These are phyloP conservation scores for Himalopsyche tibetana DNA, from an alignment of 2,888 invertebrate species.

Conservation along the genomic window DNA sequence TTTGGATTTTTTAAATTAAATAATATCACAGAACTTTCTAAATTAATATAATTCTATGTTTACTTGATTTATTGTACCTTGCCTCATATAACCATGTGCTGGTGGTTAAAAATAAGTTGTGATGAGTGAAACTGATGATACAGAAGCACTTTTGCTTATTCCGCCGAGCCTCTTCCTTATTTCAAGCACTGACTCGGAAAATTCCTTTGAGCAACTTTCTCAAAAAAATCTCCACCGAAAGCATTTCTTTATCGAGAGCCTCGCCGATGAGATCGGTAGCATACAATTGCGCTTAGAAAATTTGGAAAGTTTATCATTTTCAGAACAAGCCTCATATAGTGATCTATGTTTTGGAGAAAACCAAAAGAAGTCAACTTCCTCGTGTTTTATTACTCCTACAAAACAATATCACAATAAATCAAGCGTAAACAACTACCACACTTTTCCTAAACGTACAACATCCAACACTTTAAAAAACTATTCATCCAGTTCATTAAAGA, in stretches of 20 bases:
- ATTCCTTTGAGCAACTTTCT: slow-evolving; percentile 68
- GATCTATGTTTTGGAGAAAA: slow-evolving; percentile 69
- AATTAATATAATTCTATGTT: neutral
- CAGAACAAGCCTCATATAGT: slow-evolving; percentile 68
- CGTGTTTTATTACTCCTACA: slow-evolving; percentile 9
- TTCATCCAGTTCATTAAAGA: neutral
- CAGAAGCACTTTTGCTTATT: slow-evolving; percentile 87
- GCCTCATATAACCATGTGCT: slow-evolving; percentile 42
- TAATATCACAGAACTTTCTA: neutral
- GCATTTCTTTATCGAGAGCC: slow-evolving; percentile 73
- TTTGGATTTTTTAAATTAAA: neutral
- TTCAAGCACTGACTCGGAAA: slow-evolving; percentile 78
- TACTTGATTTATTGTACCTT: slow-evolving; percentile 14
- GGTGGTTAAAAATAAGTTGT: slow-evolving; percentile 47
- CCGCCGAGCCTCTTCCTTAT: slow-evolving; percentile 86
- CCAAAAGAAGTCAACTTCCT: slow-evolving; percentile 69
- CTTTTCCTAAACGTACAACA: slow-evolving; percentile 41
- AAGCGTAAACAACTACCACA: slow-evolving; percentile 23
- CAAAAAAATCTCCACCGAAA: neutral
- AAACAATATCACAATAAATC: slow-evolving; percentile 24
- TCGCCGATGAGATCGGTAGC: slow-evolving; percentile 80
- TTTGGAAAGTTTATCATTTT: slow-evolving; percentile 69
- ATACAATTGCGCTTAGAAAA: slow-evolving; percentile 77
- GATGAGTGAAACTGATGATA: slow-evolving; percentile 84
- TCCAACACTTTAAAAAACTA: neutral